Evolutionary conservation across 1,140 invertebrate species (phyloP).

Genomic region (Magallana angulata): DNA sequence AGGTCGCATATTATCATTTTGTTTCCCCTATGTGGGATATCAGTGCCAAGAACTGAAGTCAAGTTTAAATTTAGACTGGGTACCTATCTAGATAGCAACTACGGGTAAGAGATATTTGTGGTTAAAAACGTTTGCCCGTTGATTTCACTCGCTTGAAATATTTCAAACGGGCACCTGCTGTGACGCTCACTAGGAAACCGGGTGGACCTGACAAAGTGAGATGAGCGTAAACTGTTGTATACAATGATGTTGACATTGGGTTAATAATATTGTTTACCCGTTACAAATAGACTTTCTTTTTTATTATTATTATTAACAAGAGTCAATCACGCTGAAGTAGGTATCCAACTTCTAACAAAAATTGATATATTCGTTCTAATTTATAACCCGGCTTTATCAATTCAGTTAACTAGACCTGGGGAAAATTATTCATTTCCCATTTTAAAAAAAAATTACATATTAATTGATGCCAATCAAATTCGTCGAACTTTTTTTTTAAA

Average conservation of each 20-base stretch:
- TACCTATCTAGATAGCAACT: background rate
- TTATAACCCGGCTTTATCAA: too few relatives aligned
- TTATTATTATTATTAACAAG: background rate
- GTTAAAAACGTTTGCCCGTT: background rate
- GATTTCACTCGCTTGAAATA: background rate
- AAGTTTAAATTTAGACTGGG: conserved; percentile 16
- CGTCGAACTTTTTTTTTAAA: too few relatives aligned
- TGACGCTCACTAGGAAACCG: background rate
- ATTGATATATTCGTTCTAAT: background rate
- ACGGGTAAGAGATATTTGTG: background rate
- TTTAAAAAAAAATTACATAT: too few relatives aligned
- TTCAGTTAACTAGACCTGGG: too few relatives aligned
- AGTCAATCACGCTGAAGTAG: background rate
- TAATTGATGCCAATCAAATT: too few relatives aligned
- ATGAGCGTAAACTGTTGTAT: background rate
- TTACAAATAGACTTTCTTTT: conserved; percentile 16
- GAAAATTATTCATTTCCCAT: too few relatives aligned
- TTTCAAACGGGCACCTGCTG: background rate
- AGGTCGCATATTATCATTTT: conserved; percentile 14
- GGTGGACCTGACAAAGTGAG: background rate
- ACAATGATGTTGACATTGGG: background rate
- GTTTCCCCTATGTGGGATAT: background rate
- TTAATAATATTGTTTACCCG: background rate
- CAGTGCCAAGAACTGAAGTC: conserved; percentile 14
- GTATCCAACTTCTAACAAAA: background rate